Conservation (phyloP, 2,888 invertebrate species). For the Phortica okadai region DNA sequence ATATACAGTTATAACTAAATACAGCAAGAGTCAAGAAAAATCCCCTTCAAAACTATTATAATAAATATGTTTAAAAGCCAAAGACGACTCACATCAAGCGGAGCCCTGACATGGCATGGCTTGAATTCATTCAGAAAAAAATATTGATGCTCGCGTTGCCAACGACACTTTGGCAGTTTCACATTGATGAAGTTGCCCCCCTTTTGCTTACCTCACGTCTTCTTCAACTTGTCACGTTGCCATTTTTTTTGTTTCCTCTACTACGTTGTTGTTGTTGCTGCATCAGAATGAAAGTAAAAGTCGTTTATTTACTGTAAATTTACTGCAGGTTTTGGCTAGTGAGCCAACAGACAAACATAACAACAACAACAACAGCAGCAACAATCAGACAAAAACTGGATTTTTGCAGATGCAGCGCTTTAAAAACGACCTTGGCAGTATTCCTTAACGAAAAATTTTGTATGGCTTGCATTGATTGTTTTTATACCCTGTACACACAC, state of each 20-base stretch:
- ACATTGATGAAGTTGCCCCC: neutral
- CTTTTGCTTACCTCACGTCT: neutral
- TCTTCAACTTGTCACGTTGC: neutral
- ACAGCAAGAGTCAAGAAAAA: neutral
- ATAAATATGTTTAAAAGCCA: neutral
- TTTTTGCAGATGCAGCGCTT: neutral
- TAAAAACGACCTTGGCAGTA: constrained; percentile 18
- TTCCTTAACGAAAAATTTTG: neutral
- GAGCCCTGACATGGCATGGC: neutral
- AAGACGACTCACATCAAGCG: neutral
- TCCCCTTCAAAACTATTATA: neutral
- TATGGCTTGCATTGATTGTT: neutral
- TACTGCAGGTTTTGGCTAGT: neutral
- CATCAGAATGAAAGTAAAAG: constrained; percentile 33
- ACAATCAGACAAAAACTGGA: constrained; percentile 1
- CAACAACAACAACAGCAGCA: neutral
- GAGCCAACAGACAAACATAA: neutral
- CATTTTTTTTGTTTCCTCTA: neutral
- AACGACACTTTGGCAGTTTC: neutral
- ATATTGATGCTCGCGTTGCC: neutral
- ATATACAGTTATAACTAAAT: too few species aligned
- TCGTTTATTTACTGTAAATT: constrained; percentile 12
- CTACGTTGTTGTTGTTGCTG: neutral
- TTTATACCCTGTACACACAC: too few species aligned
- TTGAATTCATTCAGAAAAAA: neutral